phyloP scores from a whole-genome alignment of 1,140 invertebrate genomes.

The Carposina sasakii region DNA sequence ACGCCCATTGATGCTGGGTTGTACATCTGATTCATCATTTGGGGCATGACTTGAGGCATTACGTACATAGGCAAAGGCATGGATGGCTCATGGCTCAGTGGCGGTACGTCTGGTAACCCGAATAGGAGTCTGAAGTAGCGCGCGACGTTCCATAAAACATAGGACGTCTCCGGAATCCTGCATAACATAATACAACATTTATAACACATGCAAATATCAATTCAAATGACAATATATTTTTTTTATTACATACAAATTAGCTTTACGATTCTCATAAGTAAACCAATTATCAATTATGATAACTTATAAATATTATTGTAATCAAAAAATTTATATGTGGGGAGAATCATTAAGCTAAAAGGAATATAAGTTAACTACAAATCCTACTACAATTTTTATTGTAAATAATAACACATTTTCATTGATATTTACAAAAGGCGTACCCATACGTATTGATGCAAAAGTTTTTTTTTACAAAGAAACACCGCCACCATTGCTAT shows the following conservation, averaged over 20 bases:
- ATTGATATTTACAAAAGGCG: constrained; percentile 57
- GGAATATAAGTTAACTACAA: too few species aligned
- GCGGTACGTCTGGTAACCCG: constrained; percentile 49
- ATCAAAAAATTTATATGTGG: too few species aligned
- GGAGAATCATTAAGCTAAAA: too few species aligned
- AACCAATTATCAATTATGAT: too few species aligned
- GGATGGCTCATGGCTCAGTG: constrained; percentile 44
- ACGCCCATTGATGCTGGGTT: background rate
- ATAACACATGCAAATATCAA: constrained; percentile 48
- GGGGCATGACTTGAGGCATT: constrained; percentile 52
- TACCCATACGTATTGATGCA: too few species aligned
- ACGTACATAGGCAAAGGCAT: constrained; percentile 61
- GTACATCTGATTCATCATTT: constrained; percentile 20
- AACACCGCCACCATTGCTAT: constrained; percentile 30
- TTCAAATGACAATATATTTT: constrained; percentile 24
- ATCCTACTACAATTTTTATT: background rate
- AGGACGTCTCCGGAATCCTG: constrained; percentile 67
- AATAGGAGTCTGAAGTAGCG: constrained; percentile 68
- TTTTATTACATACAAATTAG: constrained; percentile 1
- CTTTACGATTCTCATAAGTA: too few species aligned
- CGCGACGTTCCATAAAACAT: constrained; percentile 68
- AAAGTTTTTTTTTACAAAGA: too few species aligned
- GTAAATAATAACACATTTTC: constrained; percentile 31
- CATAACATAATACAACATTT: constrained; percentile 31
- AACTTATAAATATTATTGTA: too few species aligned